These are phyloP conservation scores for Drosophila tropicalis DNA, from an alignment of 1,140 invertebrate genomes.

Conservation along the genomic window DNA sequence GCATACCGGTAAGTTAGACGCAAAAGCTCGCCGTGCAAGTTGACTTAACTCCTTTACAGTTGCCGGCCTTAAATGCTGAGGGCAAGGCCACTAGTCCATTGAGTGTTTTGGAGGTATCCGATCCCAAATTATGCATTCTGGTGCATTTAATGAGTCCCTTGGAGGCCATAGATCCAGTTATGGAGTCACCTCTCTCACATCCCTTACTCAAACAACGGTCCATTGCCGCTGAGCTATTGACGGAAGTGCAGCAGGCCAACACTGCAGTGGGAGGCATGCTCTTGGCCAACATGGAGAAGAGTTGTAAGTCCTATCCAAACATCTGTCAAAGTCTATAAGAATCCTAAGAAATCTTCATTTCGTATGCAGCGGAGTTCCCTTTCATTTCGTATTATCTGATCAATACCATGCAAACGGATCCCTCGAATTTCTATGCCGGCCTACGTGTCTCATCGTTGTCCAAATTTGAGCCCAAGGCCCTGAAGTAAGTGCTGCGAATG, in stretches of 20 bases:
- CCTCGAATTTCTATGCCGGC: conserved; percentile 92
- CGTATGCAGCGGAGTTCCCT: conserved; percentile 90
- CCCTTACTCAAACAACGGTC: conserved; percentile 90
- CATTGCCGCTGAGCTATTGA: conserved; percentile 90
- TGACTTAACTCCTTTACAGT: conserved; percentile 28
- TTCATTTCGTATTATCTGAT: conserved; percentile 96
- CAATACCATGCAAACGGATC: conserved; percentile 92
- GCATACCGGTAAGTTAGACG: conserved; percentile 88
- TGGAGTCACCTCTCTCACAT: conserved; percentile 91
- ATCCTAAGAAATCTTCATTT: background rate
- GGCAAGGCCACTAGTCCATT: conserved; percentile 86
- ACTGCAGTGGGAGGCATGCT: conserved; percentile 91
- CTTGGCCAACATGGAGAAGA: conserved; percentile 93
- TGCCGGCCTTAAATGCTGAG: conserved; percentile 84
- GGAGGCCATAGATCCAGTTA: conserved; percentile 91
- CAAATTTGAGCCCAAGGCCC: conserved; percentile 90
- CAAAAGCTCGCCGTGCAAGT: too few species aligned
- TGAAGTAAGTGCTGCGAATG: conserved; percentile 67
- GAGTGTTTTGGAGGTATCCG: conserved; percentile 92
- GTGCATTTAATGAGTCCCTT: conserved; percentile 94
- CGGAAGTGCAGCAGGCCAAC: conserved; percentile 88
- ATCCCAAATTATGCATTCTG: conserved; percentile 93
- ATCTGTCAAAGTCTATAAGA: too few species aligned
- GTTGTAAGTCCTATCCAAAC: conserved; percentile 84
- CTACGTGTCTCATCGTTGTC: conserved; percentile 90